These are phyloP conservation scores for Lemur catta DNA, from an alignment of 2,797 vertebrate genomes.

Conservation along the genomic window DNA sequence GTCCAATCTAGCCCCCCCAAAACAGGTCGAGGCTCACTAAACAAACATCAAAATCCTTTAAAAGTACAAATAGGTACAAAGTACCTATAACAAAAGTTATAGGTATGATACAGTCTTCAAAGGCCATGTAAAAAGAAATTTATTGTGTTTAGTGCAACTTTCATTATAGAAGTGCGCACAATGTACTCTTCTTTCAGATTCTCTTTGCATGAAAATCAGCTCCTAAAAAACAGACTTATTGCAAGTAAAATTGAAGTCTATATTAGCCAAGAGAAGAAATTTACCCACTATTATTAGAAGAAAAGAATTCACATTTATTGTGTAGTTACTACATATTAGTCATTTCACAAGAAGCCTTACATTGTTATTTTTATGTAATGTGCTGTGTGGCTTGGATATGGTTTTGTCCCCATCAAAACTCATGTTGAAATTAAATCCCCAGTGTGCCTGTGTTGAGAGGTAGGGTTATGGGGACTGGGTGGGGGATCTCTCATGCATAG, in stretches of 20 bases:
- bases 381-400: background rate
- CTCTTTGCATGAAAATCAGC: constrained; percentile 9
- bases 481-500: background rate
- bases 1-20: background rate
- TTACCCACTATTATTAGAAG: background rate
- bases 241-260: background rate
- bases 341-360: background rate
- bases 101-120: background rate
- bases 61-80: background rate
- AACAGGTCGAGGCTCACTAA: background rate
- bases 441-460: background rate
- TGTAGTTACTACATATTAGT: background rate
- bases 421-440: too few relatives aligned
- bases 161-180: background rate
- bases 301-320: background rate
- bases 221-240: background rate
- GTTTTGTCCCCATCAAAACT: background rate
- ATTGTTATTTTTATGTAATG: background rate
- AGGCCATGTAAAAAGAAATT: background rate
- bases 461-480: background rate
- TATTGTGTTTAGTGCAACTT: background rate
- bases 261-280: background rate
- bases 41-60: background rate
- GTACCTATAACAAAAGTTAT: background rate
- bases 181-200: background rate